Evolutionary conservation across 2,797 vertebrate species (phyloP).

Genomic region (Smutsia gigantea): DNA sequence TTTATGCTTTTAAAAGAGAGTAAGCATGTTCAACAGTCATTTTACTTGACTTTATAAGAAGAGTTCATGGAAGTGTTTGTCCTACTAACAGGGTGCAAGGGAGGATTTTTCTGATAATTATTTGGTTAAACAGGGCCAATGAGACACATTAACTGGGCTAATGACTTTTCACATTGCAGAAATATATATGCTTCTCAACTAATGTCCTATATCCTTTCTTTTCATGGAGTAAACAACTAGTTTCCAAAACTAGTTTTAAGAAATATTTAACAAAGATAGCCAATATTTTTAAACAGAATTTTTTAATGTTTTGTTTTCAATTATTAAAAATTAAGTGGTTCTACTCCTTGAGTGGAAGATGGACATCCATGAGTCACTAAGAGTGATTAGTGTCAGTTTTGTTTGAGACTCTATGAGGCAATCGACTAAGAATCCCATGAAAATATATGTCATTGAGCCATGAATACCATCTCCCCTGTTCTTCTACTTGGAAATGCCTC

Average conservation of each 20-base stretch:
- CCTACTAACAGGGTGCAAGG: not conserved
- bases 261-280: not conserved
- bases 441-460: not conserved
- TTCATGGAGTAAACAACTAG: not conserved
- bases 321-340: not conserved
- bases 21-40: not conserved
- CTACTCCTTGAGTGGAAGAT: not conserved
- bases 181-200: not conserved
- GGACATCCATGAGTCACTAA: not conserved
- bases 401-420: not conserved
- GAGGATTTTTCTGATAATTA: not conserved
- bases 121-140: not conserved
- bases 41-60: conserved; percentile 10
- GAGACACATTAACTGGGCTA: not conserved
- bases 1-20: not conserved
- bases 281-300: not conserved
- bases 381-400: not conserved
- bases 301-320: conserved; percentile 18
- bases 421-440: not conserved
- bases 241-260: not conserved
- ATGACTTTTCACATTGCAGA: not conserved
- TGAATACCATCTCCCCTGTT: not conserved
- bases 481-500: not conserved
- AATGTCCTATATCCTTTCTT: not conserved
- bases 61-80: not conserved